Evolutionary conservation across 2,888 invertebrate genomes (phyloP), one percentile per base, ranked within the genome.

Genomic region (Helleia helle): DNA sequence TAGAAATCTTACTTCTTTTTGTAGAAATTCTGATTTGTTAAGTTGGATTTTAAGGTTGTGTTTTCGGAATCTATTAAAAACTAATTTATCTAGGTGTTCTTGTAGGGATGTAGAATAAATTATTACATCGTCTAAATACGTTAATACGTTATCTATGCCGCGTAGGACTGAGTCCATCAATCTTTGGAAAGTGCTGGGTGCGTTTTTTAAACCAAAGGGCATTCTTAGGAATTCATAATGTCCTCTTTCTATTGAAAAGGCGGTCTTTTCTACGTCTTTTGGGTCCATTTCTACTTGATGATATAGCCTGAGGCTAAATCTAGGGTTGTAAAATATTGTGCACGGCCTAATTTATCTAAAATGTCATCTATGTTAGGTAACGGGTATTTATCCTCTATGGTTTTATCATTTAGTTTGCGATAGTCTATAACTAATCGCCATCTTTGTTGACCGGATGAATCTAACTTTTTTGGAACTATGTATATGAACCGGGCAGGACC

Each of bases 171-270:
- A n/a, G n/a, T n/a, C n/a, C n/a, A n/a, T n/a, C n/a, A n/a, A n/a
- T n/a, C n/a, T n/a, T n/a, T 40, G 0, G 38, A 65, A 65, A 1
- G 58, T 59, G 13, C 53, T 52, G 0, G 62, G 63, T 4, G 59
- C 54, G 15, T 55, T 60, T 42, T 51, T 61, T 1, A 63, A 14
- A 3, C 59, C 62, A n/a, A n/a, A n/a, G n/a, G n/a, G n/a, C n/a
- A n/a, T n/a, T n/a, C n/a, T n/a, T n/a, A n/a, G n/a, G n/a, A n/a
- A n/a, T n/a, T 27, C 27, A 12, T 12, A 27, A 12, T 27, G 27
- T 11, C 27, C 27, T 12, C 50, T 41, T 1, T 58, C 56, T 2
- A 51, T 60, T 0, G 46, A 43, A 38, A 62, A 60, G 0, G 60
- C 30, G 31, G 30, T 17, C 14, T 30, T 30, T n/a, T 31, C 12